Percentiles rank a stretch among this genome's conserved stretches.
Conservation (phyloP, 2,888 invertebrate genomes). For the Lasioglossum oenotherae region DNA sequence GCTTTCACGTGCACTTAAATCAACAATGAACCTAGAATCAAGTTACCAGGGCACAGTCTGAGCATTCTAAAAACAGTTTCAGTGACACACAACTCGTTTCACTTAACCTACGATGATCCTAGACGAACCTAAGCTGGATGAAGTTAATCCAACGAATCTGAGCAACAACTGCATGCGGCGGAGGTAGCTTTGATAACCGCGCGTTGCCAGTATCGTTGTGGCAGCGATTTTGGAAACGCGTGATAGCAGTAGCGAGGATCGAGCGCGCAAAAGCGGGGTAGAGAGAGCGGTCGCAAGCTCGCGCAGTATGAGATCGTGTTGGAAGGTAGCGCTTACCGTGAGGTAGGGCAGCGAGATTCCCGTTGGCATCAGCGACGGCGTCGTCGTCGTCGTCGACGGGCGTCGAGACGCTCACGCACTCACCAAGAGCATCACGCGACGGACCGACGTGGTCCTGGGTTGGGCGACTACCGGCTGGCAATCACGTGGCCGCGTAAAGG, state of each 20-base stretch:
- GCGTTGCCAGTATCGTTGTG: background rate
- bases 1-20: background rate
- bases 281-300: background rate
- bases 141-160: background rate
- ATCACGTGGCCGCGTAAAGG: conserved; percentile 59
- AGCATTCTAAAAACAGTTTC: background rate
- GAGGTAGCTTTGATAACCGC: background rate
- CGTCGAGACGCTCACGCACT: conserved; percentile 59
- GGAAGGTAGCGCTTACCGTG: conserved; percentile 60
- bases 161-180: background rate
- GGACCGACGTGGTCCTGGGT: conserved; percentile 10
- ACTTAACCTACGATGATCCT: background rate
- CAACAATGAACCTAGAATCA: background rate
- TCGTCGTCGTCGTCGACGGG: conserved; percentile 29
- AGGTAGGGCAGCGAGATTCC: conserved; percentile 15
- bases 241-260: background rate
- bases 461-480: conserved; percentile 25
- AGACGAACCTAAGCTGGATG: background rate
- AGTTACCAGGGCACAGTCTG: background rate
- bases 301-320: conserved; percentile 12
- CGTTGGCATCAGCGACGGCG: conserved; percentile 34
- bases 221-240: conserved; percentile 1
- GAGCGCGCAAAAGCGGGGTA: conserved; percentile 7
- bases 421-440: conserved; percentile 50
- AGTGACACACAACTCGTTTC: background rate